Evolutionary conservation across 2,888 invertebrate species (phyloP).

Genomic region (Allophyes oxyacanthae): DNA sequence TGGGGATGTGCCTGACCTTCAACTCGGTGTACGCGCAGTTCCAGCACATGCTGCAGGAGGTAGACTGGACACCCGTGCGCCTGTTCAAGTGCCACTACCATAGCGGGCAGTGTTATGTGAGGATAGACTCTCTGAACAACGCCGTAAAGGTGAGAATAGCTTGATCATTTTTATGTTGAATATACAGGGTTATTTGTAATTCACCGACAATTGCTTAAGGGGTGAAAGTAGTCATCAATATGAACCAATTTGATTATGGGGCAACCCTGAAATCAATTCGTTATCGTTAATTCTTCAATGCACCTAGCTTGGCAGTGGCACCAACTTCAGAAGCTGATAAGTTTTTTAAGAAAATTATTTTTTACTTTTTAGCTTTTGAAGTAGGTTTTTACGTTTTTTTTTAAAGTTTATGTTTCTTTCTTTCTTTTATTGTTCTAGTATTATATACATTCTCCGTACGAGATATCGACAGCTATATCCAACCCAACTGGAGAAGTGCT

Average conservation of each 20-base stretch:
- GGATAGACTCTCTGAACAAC: slow-evolving; percentile 79
- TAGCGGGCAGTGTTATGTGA: slow-evolving; percentile 83
- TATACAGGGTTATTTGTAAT: no score
- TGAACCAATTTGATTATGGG: no score
- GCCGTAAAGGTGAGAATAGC: slow-evolving; percentile 75
- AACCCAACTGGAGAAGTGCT: slow-evolving; percentile 80
- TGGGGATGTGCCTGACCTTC: slow-evolving; percentile 82
- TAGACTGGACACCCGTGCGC: slow-evolving; percentile 61
- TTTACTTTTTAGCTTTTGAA: no score
- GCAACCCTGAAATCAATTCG: no score
- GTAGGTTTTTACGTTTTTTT: no score
- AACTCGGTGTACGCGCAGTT: slow-evolving; percentile 82
- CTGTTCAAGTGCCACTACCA: slow-evolving; percentile 86
- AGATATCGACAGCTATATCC: slow-evolving; percentile 85
- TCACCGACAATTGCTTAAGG: no score
- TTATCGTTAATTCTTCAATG: no score
- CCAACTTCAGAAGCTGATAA: no score
- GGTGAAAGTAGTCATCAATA: no score
- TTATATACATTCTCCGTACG: slow-evolving; percentile 87
- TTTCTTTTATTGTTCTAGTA: slow-evolving; percentile 69
- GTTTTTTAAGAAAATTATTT: no score
- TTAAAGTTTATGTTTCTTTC: no score
- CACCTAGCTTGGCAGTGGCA: no score
- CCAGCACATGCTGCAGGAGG: slow-evolving; percentile 70
- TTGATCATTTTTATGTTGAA: neutral